Conservation (phyloP, 2,113 vertebrate species). For the Rhadina sibilatrix region DNA sequence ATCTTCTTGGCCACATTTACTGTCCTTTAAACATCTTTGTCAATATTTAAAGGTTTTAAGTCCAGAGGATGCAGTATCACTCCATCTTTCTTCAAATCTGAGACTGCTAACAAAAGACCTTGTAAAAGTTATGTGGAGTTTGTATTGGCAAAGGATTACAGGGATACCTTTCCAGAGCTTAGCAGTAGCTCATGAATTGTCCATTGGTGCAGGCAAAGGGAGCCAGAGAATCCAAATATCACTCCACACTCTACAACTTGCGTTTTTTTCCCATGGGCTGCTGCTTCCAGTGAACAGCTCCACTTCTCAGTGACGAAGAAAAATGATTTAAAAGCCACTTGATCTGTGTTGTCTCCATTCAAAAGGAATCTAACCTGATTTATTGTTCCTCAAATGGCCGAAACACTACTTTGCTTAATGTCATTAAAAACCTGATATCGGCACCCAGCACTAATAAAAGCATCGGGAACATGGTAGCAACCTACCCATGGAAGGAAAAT, state of each 20-base stretch:
- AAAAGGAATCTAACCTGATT: slow-evolving; percentile 62
- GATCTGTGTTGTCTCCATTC: slow-evolving; percentile 60
- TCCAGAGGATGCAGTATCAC: background rate
- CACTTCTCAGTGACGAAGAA: slow-evolving; percentile 30
- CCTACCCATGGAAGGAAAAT: slow-evolving; percentile 66
- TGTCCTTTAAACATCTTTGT: background rate
- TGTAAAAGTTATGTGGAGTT: slow-evolving; percentile 52
- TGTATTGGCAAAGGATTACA: slow-evolving; percentile 63
- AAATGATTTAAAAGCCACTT: slow-evolving; percentile 67
- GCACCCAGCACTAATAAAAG: slow-evolving; percentile 69
- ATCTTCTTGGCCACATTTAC: background rate
- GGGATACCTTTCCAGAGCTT: slow-evolving; percentile 57
- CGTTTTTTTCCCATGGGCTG: background rate
- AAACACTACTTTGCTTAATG: slow-evolving; percentile 67
- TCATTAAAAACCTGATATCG: slow-evolving; percentile 52
- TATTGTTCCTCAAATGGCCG: slow-evolving; percentile 67
- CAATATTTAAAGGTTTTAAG: slow-evolving; percentile 8
- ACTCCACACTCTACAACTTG: background rate
- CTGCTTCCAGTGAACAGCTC: slow-evolving; percentile 34
- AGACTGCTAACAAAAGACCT: slow-evolving; percentile 37
- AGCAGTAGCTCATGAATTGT: slow-evolving; percentile 60
- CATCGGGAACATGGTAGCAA: slow-evolving; percentile 47
- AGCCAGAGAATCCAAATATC: slow-evolving; percentile 45
- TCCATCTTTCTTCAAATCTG: slow-evolving; percentile 45
- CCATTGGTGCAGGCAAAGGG: slow-evolving; percentile 41